Percentiles rank a stretch among this genome's conserved stretches.
These are phyloP conservation scores for Torymus tubicola DNA, from an alignment of 2,888 invertebrate species.

Conservation along the genomic window DNA sequence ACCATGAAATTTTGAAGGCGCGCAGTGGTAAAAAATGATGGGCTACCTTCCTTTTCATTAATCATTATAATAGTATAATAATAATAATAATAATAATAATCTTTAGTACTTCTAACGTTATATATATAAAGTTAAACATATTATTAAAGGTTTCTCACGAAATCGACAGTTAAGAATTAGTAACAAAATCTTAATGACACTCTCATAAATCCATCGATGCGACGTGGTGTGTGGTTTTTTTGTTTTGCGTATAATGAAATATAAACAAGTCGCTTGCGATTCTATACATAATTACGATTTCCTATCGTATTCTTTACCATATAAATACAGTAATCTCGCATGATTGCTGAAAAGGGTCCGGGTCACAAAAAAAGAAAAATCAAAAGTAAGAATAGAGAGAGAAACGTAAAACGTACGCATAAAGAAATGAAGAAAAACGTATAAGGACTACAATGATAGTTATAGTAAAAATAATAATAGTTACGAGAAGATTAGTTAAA, in stretches of 20 bases:
- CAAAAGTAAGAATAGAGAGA: conserved; percentile 25
- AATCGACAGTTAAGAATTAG: conserved; percentile 47
- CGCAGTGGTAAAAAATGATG: conserved; percentile 49
- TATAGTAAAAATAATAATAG: conserved; percentile 37
- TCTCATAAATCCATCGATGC: conserved; percentile 46
- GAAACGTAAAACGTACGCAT: conserved; percentile 3
- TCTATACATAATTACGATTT: conserved; percentile 53
- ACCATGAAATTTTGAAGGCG: conserved; percentile 37
- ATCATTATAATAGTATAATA: conserved; percentile 44
- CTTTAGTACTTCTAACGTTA: conserved; percentile 44
- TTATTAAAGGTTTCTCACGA: conserved; percentile 29
- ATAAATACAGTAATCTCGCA: conserved; percentile 55
- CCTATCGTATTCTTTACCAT: conserved; percentile 14
- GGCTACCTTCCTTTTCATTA: conserved; percentile 41
- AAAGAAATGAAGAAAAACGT: conserved; percentile 38
- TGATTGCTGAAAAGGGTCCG: conserved; percentile 29
- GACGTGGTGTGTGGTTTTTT: conserved; percentile 32
- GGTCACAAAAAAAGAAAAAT: conserved; percentile 46
- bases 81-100: conserved; percentile 49
- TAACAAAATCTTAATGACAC: conserved; percentile 59
- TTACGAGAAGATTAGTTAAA: conserved; percentile 41
- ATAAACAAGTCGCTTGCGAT: conserved; percentile 38
- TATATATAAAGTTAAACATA: conserved; percentile 48
- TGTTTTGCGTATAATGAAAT: conserved; percentile 10
- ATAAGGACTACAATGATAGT: conserved; percentile 28